Evolutionary conservation across 2,113 vertebrate genomes (phyloP).

Genomic region (Cochlearius cochlearius): DNA sequence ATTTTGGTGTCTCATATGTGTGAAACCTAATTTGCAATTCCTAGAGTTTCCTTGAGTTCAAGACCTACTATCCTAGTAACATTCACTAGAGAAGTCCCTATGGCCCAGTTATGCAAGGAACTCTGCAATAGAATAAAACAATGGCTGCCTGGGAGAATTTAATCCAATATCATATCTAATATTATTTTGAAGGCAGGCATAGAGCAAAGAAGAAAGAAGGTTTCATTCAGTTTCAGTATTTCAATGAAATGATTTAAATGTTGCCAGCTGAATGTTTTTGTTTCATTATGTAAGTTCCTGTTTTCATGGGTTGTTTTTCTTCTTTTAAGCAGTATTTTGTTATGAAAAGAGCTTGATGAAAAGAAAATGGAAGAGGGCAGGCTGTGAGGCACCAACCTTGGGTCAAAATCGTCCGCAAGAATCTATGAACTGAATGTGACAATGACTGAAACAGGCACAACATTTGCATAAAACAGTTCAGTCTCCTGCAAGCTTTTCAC

Average conservation of each 20-base stretch:
- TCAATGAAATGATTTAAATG: not conserved
- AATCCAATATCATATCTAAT: not conserved
- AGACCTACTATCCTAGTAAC: not conserved
- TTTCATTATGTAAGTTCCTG: not conserved
- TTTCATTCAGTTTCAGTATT: not conserved
- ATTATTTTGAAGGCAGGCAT: not conserved
- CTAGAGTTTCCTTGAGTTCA: conserved; percentile 1
- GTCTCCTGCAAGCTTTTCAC: not conserved
- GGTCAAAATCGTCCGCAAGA: not conserved
- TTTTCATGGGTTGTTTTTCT: not conserved
- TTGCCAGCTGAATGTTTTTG: not conserved
- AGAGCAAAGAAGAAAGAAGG: not conserved
- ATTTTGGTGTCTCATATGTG: not conserved
- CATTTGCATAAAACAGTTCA: not conserved
- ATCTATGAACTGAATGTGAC: not conserved
- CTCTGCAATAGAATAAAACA: not conserved
- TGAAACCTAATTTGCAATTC: conserved; percentile 35
- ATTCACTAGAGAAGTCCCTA: not conserved
- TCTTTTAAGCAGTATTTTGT: not conserved
- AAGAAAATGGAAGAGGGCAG: not conserved
- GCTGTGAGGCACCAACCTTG: not conserved
- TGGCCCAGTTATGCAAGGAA: not conserved
- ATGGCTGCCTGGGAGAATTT: not conserved
- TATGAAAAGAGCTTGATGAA: not conserved
- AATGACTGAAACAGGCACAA: not conserved